phyloP scores from a whole-genome alignment of 2,113 vertebrate genomes.

The Neolamprologus ventralis region DNA sequence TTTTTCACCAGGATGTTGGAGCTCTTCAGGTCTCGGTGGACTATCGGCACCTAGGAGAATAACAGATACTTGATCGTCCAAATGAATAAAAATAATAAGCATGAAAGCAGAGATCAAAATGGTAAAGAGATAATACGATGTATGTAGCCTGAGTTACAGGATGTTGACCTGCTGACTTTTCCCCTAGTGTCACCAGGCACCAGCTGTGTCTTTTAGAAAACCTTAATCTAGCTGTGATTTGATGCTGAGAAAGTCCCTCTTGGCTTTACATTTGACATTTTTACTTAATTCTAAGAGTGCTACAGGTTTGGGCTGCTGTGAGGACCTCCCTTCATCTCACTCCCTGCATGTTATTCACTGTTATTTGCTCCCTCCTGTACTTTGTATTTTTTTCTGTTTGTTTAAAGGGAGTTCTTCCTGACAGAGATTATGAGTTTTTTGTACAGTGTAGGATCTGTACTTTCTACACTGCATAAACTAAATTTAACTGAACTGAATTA shows the following conservation, averaged over 20 bases:
- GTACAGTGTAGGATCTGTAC: neutral
- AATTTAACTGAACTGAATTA: neutral
- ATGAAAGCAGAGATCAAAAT: neutral
- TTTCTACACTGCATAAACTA: neutral
- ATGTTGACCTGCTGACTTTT: neutral
- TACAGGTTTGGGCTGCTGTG: neutral
- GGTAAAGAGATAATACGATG: neutral
- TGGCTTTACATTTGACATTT: neutral
- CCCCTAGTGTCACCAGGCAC: neutral
- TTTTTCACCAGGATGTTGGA: constrained; percentile 93
- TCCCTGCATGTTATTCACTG: neutral
- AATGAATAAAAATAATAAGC: neutral
- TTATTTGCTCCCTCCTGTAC: neutral
- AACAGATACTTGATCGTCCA: neutral
- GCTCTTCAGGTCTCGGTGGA: constrained; percentile 93
- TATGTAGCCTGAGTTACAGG: neutral
- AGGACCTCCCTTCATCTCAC: neutral
- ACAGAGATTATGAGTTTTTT: neutral
- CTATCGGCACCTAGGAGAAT: constrained; percentile 73
- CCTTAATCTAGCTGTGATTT: neutral
- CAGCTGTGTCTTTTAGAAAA: neutral
- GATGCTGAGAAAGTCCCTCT: neutral
- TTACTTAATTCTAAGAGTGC: neutral
- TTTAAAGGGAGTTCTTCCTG: neutral
- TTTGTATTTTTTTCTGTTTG: neutral